Percentiles rank a stretch among this genome's conserved stretches.
These are phyloP conservation scores for Megalonaias nervosa DNA, from an alignment of 1,140 invertebrate species.

Conservation along the genomic window DNA sequence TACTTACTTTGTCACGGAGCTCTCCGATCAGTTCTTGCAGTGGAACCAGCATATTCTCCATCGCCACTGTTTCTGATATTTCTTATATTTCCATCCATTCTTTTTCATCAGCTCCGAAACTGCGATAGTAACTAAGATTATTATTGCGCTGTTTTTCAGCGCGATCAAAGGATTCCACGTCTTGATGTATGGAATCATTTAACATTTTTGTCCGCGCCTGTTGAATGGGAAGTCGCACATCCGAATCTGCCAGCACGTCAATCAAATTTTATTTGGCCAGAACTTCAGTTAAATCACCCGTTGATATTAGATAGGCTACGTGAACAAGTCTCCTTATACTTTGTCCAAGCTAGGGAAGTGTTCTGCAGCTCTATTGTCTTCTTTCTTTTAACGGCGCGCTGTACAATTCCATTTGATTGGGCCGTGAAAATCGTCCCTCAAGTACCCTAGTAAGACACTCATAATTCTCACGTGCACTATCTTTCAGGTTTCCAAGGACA, in stretches of 20 bases:
- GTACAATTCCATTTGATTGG: too few species aligned
- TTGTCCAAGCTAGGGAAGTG: conserved; percentile 14
- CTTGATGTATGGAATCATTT: conserved; percentile 25
- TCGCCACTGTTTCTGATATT: too few species aligned
- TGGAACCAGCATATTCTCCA: too few species aligned
- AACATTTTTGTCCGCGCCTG: conserved; percentile 4
- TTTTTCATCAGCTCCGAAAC: too few species aligned
- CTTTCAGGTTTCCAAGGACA: too few species aligned
- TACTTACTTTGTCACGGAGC: too few species aligned
- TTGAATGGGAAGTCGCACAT: conserved; percentile 15
- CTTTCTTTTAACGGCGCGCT: background rate
- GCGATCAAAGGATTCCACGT: conserved; percentile 24
- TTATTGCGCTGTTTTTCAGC: conserved; percentile 8
- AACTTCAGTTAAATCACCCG: conserved; percentile 17
- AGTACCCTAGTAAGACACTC: too few species aligned
- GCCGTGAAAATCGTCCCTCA: too few species aligned
- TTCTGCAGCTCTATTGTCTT: conserved; percentile 18
- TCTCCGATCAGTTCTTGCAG: too few species aligned
- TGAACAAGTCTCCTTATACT: conserved; percentile 9
- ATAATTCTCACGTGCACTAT: too few species aligned
- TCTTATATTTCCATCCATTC: too few species aligned
- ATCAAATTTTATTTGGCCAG: conserved; percentile 22
- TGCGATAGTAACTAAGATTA: background rate
- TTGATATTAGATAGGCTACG: conserved; percentile 17
- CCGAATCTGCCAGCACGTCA: background rate